These are phyloP conservation scores for Andrena marginata DNA, from an alignment of 2,888 invertebrate genomes.

Conservation along the genomic window DNA sequence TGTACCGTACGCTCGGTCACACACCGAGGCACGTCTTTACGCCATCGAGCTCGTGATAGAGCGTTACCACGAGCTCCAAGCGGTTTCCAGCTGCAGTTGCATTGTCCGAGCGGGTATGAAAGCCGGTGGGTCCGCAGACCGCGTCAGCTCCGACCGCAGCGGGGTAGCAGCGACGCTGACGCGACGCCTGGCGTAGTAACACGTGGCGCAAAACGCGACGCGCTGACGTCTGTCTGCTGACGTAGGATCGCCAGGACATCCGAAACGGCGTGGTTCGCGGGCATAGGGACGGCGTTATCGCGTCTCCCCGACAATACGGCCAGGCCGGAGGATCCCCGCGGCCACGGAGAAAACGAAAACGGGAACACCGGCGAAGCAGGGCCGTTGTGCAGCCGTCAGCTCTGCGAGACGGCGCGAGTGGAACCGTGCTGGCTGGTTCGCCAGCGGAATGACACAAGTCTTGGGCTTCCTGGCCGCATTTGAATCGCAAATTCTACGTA, in stretches of 20 bases:
- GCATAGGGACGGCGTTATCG: slow-evolving; percentile 39
- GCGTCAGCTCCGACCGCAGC: slow-evolving; percentile 50
- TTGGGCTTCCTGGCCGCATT: slow-evolving; percentile 54
- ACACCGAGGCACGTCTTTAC: neutral
- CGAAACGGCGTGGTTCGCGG: slow-evolving; percentile 47
- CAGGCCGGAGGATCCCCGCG: neutral
- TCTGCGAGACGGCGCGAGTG: neutral
- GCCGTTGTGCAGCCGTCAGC: slow-evolving; percentile 62
- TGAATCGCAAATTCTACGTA: slow-evolving; percentile 70
- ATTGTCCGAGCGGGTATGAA: slow-evolving; percentile 55
- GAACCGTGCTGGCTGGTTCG: slow-evolving; percentile 39
- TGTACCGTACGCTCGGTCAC: too few species aligned
- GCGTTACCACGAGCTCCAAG: slow-evolving; percentile 43
- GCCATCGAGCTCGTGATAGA: slow-evolving; percentile 25
- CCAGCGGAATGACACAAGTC: slow-evolving; percentile 59
- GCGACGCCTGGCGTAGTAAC: slow-evolving; percentile 50
- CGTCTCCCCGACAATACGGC: slow-evolving; percentile 37
- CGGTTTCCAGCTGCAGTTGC: slow-evolving; percentile 34
- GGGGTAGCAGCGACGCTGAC: slow-evolving; percentile 46
- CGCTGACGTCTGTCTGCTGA: slow-evolving; percentile 77
- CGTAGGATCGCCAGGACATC: slow-evolving; percentile 61
- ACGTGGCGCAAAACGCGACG: slow-evolving; percentile 64
- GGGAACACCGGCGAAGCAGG: neutral
- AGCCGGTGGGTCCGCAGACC: slow-evolving; percentile 41
- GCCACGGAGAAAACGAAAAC: slow-evolving; percentile 28